Base-by-base conservation (phyloP, 2,888 invertebrate genomes). In the Orthonevra nobilis region DNA sequence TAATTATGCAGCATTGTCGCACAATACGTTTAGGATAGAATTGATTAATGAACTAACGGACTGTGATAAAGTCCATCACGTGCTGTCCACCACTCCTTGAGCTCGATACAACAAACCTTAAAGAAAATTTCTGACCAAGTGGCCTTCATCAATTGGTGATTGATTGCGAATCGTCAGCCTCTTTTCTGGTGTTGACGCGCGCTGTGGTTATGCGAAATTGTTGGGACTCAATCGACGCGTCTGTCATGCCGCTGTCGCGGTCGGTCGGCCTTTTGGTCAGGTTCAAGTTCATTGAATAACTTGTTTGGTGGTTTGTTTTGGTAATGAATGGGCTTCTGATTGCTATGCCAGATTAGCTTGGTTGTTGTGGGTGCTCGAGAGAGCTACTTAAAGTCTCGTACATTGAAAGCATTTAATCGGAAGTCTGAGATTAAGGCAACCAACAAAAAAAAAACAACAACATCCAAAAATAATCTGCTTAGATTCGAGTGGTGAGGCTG, bases 261-360 rank as follows among this genome's bases (percentile, higher is more conserved):
- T n/a, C n/a, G n/a, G n/a, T n/a, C n/a, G 52, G 64, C 32, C 14
- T 44, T n/a, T 12, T 28, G 44, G 10, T 26, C 54, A 36, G 54
- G 54, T 54, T 66, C 66, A 66, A 66, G 54, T 46, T 66, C 36
- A 56, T 26, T 54, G 44, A 36, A 36, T 28, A 52, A 54, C 54
- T 14, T 17, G 66, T 56, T 66, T 56, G 42, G 2, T 36, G 17
- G 58, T 23, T 19, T 23, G 5, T 5, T 7, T 32, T 60, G 20
- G 17, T 61, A 54, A 28, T 26, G 34, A 54, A 42, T 44, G 12
- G 17, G 52, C 36, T 52, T 64, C 20, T 54, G 44, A 34, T 34
- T 42, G 30, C 15, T n/a, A 38, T 38, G 10, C 4, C 10, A 26
- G 23, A 38, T 38, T 3, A n/a, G 9, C n/a, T 12, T 9, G 20